Evolutionary conservation across 2,888 invertebrate species (phyloP).

Genomic region (Linyphia triangularis): DNA sequence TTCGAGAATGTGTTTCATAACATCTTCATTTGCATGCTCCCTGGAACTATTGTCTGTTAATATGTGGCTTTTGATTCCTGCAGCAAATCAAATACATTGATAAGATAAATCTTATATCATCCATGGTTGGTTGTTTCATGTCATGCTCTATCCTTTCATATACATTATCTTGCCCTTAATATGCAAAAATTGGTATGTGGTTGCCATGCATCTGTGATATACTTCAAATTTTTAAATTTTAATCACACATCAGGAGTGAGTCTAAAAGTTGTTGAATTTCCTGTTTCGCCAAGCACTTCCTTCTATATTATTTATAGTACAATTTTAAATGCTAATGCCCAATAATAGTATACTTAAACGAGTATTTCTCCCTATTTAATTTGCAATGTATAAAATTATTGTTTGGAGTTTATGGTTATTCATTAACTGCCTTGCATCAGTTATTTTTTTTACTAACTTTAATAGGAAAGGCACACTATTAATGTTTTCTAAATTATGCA

Average conservation of each 20-base stretch:
- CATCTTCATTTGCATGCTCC: slow-evolving; percentile 65
- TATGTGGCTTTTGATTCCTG: slow-evolving; percentile 9
- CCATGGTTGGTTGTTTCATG: neutral
- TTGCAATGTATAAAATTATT: slow-evolving; percentile 17
- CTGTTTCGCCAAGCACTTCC: too few relatives aligned
- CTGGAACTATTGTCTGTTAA: slow-evolving; percentile 20
- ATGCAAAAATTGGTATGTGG: slow-evolving; percentile 41
- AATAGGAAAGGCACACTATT: too few relatives aligned
- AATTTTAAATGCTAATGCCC: too few relatives aligned
- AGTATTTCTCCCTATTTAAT: too few relatives aligned
- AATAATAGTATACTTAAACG: too few relatives aligned
- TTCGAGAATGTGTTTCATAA: slow-evolving; percentile 33
- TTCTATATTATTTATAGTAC: too few relatives aligned
- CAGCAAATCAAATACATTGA: slow-evolving; percentile 20
- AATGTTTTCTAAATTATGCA: too few relatives aligned
- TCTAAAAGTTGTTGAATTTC: too few relatives aligned
- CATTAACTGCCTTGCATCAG: too few relatives aligned
- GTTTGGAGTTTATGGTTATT: too few relatives aligned
- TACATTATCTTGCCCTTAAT: neutral
- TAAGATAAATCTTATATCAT: slow-evolving; percentile 18
- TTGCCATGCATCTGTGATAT: slow-evolving; percentile 60
- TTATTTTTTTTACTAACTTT: too few relatives aligned
- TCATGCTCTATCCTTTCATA: neutral
- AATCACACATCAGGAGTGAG: slow-evolving; percentile 2
- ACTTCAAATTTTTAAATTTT: slow-evolving; percentile 32